Base-by-base conservation (phyloP, 1,140 invertebrate genomes). In the Calliopsis andreniformis region DNA sequence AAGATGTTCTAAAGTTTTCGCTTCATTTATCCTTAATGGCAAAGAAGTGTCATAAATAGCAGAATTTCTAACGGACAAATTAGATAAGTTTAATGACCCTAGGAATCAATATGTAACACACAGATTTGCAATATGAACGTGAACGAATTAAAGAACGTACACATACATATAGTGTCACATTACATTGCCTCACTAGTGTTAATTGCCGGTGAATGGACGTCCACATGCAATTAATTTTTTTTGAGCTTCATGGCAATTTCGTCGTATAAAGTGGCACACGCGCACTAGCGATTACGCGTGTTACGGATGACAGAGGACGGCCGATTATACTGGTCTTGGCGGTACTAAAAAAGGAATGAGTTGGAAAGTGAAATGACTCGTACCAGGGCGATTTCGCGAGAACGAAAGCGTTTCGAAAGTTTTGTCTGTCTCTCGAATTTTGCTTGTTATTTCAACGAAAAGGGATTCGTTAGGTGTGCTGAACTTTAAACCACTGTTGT, bases 381-480 rank as follows among this genome's bases (percentile, higher is more conserved):
- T 43, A 20, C 3, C 35, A 35, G 61, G 10, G 8, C 28, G 51
- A 66, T 66, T 66, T 66, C 61, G 61, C 62, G 28, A 55, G 39
- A 73, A 66, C 39, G 70, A 73, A 73, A 73, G 70, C 61, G 70
- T 73, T 73, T 73, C 70, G 70, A 73, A 73, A 73, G 70, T 66
- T 43, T 3, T 39, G 25, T 28, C 23, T 0, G 30, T 43, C 61
- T 51, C 16, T 39, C 55, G 30, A 59, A 2, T 8, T 7, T n/a
- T n/a, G n/a, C n/a, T n/a, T n/a, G n/a, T n/a, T n/a, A n/a, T n/a
- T n/a, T n/a, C n/a, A n/a, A n/a, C n/a, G n/a, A n/a, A n/a, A n/a
- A n/a, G n/a, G n/a, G n/a, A n/a, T n/a, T n/a, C n/a, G n/a, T n/a
- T n/a, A n/a, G n/a, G n/a, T n/a, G n/a, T n/a, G n/a, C n/a, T n/a